Percentiles rank a stretch among this genome's conserved stretches.
These are phyloP conservation scores for Ctenosaura bakeri DNA, from an alignment of 2,797 vertebrate species.

Conservation along the genomic window DNA sequence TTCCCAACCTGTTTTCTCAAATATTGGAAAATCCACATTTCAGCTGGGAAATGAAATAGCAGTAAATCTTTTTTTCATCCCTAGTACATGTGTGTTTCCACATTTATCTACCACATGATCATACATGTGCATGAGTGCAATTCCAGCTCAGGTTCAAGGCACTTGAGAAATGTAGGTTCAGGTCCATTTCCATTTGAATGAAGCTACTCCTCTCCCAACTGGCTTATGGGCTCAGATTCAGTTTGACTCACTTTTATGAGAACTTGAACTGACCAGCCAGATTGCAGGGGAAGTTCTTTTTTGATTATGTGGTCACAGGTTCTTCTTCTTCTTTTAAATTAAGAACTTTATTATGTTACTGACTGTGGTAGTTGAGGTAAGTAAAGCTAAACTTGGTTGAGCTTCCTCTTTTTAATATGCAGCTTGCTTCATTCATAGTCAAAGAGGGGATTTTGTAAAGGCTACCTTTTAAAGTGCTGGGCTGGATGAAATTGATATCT, in stretches of 20 bases:
- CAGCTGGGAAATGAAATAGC: no score
- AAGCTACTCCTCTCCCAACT: not conserved
- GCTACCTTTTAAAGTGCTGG: not conserved
- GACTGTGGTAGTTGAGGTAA: not conserved
- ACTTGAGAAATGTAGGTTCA: not conserved
- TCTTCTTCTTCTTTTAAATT: conserved; percentile 25
- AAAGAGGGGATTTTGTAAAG: not conserved
- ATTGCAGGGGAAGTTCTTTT: conserved; percentile 68
- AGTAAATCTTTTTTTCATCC: no score
- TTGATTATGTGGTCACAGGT: conserved; percentile 41
- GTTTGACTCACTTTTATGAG: not conserved
- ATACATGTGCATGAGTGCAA: not conserved
- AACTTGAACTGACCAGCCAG: not conserved
- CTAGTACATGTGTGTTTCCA: no score
- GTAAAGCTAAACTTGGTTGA: conserved; percentile 7
- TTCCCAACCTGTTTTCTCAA: no score
- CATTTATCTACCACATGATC: no score
- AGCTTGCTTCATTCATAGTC: not conserved
- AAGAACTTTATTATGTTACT: conserved; percentile 1
- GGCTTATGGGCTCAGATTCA: not conserved
- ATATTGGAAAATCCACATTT: no score
- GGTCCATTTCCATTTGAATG: not conserved
- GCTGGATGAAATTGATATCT: not conserved
- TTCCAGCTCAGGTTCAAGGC: not conserved
- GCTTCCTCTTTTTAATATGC: not conserved